These are phyloP conservation scores for Phyllostomus discolor DNA, from an alignment of 2,113 vertebrate genomes.

Conservation along the genomic window DNA sequence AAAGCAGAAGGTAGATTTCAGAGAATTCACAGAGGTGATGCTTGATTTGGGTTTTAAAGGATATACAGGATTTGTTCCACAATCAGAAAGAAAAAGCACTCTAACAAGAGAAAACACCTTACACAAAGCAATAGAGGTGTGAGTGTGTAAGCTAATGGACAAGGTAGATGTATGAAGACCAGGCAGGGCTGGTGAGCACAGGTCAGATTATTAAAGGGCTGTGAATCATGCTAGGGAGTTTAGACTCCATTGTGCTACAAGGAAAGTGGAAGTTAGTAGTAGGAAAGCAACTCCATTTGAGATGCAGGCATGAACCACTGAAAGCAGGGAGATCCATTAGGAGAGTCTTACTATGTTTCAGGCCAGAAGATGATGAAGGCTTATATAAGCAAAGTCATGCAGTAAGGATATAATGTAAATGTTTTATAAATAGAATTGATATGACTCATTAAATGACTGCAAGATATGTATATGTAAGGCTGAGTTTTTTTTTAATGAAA, in stretches of 20 bases:
- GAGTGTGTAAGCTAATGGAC: not conserved
- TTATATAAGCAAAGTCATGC: not conserved
- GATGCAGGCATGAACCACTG: no score
- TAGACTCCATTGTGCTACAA: not conserved
- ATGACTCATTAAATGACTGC: not conserved
- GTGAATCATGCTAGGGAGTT: accelerated
- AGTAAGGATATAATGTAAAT: not conserved
- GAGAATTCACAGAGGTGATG: not conserved
- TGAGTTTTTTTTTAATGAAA: not conserved
- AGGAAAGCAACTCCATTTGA: not conserved
- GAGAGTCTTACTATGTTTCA: not conserved
- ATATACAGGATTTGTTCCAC: not conserved
- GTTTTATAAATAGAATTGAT: not conserved
- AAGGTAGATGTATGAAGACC: not conserved
- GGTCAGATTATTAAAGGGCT: not conserved
- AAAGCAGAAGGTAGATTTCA: not conserved
- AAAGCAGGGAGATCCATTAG: not conserved
- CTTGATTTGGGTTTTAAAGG: not conserved
- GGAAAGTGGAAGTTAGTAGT: not conserved
- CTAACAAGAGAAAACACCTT: not conserved
- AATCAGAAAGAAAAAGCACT: not conserved
- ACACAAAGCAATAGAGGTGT: not conserved
- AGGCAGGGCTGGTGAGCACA: not conserved
- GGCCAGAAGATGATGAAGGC: not conserved
- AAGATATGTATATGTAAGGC: not conserved